Base-by-base conservation (phyloP, 2,113 vertebrate species). In the Nerophis ophidion region DNA sequence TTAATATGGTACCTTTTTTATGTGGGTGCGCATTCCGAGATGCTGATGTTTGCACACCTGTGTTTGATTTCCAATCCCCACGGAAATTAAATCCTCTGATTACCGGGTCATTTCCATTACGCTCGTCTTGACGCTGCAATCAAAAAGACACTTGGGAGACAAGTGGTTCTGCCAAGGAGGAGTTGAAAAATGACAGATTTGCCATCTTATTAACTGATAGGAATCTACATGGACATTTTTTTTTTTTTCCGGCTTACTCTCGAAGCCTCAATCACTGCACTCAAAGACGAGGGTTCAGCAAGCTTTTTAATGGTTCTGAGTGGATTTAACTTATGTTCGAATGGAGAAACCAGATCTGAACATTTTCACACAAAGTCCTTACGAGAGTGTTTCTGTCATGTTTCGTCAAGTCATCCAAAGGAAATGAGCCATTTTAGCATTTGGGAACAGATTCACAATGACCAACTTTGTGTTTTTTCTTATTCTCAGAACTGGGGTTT, bases 141-240 rank as follows among this genome's bases (percentile, higher is more conserved):
- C 51, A 66, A 62, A 59, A 47, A 49, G 55, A 5, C 56, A 52
- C 46, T 65, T 17, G 4, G 53, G 14, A 46, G 61, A 51, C 65
- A 11, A 26, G 51, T 34, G 56, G 17, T 15, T 16, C 59, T 61
- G 62, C 71, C 12, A 35, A 71, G 70, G 64, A 61, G 59, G 56
- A 62, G 49, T 54, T n/a, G 47, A 42, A 60, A 61, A 61, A 49
- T 55, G 55, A 52, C 45, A 35, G 38, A 68, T 60, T 63, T 48
- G 56, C 34, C 61, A 66, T 49, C 75, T 77, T 69, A 81, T 84
- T 87, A 84, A 74, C 66, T 76, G 78, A 81, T 79, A 76, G 51
- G 53, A 55, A 75, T 83, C 76, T 80, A 19, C 7, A 10, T 35
- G 58, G 59, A 61, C 67, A 48, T 71, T 61, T 79, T 75, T 61